These are phyloP conservation scores for Onychomys leucogaster DNA, from an alignment of 2,797 vertebrate genomes.

Conservation along the genomic window DNA sequence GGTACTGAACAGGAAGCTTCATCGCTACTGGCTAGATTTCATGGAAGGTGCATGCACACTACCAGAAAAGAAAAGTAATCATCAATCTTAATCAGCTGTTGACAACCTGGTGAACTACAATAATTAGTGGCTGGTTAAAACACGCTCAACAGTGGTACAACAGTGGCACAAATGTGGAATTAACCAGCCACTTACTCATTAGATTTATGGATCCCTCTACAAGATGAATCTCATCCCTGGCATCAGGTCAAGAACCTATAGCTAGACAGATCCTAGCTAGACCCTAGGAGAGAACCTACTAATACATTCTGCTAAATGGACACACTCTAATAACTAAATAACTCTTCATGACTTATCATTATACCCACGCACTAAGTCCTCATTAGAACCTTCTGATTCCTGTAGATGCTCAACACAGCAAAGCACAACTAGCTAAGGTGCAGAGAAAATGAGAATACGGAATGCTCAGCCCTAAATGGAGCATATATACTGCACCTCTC, in stretches of 20 bases:
- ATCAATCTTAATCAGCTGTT: neutral
- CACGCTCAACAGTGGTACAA: neutral
- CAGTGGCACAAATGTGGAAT: neutral
- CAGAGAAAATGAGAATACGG: neutral
- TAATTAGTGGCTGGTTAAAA: neutral
- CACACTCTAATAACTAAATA: neutral
- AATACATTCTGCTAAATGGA: neutral
- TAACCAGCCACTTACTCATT: neutral
- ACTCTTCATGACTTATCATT: neutral
- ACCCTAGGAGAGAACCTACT: neutral
- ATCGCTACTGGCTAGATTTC: neutral
- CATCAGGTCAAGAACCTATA: neutral
- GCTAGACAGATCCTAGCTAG: neutral
- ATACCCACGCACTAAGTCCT: neutral
- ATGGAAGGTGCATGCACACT: neutral
- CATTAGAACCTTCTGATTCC: neutral
- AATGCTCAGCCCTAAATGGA: neutral
- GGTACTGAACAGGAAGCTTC: neutral
- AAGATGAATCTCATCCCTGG: neutral
- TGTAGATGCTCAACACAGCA: neutral
- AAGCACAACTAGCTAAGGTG: neutral
- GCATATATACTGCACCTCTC: neutral
- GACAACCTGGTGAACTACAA: neutral
- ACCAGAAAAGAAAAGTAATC: neutral
- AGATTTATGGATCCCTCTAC: neutral